phyloP scores from a whole-genome alignment of 2,113 vertebrate genomes.

The Oncorhynchus kisutch region DNA sequence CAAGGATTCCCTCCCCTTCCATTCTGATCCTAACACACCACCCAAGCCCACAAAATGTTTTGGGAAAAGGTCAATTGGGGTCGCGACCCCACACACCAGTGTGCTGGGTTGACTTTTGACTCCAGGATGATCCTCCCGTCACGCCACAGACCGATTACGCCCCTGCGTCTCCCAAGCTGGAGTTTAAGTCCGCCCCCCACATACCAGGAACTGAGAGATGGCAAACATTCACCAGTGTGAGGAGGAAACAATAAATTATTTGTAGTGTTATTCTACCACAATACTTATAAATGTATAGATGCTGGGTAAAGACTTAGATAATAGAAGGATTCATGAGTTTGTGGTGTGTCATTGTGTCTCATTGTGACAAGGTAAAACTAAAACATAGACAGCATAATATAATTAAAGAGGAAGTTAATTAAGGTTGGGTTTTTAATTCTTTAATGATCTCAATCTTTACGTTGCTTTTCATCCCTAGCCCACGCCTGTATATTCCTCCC shows the following conservation, averaged over 20 bases:
- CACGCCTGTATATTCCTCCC: constrained; percentile 53
- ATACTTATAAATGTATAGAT: too few species aligned
- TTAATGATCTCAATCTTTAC: not conserved
- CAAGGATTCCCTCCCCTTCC: constrained; percentile 38
- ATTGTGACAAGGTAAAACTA: too few species aligned
- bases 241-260: not conserved
- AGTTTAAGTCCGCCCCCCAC: constrained; percentile 50
- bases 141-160: constrained; percentile 50
- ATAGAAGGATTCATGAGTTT: too few species aligned
- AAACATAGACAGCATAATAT: not conserved
- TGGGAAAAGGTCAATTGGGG: constrained; percentile 62
- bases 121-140: constrained; percentile 54
- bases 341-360: too few species aligned
- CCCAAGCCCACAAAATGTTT: constrained; percentile 55
- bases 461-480: constrained; percentile 40
- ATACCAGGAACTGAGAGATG: constrained; percentile 62
- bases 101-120: constrained; percentile 80
- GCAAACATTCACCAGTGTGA: constrained; percentile 58
- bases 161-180: constrained; percentile 57
- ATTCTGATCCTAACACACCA: constrained; percentile 33
- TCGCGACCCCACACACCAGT: constrained; percentile 79
- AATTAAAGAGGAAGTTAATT: not conserved
- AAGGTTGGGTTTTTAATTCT: not conserved
- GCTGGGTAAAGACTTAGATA: too few species aligned
- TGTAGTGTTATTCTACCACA: too few species aligned